A percentile compares a stretch with the other conserved stretches of the same genome.
phyloP scores from a whole-genome alignment of 2,888 invertebrate genomes.

The Cephus pygmeus region DNA sequence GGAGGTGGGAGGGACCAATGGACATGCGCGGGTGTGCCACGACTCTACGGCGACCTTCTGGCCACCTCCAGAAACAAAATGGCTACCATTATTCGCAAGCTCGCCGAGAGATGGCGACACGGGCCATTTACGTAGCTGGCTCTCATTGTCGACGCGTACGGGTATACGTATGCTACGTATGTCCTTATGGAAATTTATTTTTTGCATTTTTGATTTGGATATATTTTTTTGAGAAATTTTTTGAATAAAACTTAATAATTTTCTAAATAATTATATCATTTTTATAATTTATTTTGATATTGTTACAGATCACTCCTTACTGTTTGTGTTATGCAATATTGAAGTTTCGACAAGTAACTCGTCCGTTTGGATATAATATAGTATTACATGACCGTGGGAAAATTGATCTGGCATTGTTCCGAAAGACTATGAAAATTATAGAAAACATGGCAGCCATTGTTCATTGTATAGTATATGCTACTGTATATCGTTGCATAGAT shows the following conservation, averaged over 20 bases:
- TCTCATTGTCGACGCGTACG: background rate
- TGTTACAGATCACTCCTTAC: background rate
- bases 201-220: too few relatives aligned
- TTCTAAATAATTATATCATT: background rate
- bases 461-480: background rate
- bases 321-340: background rate
- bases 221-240: background rate
- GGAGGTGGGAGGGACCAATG: constrained; percentile 65
- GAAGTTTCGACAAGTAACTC: constrained; percentile 22
- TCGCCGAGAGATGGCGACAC: constrained; percentile 65
- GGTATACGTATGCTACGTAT: background rate
- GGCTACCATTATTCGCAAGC: constrained; percentile 66
- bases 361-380: background rate
- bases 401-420: background rate
- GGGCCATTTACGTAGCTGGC: background rate
- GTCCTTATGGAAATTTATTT: background rate
- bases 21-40: constrained; percentile 69
- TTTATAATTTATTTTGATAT: background rate
- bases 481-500: background rate
- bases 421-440: background rate
- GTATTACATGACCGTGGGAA: background rate
- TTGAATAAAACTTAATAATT: background rate
- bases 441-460: background rate
- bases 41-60: constrained; percentile 67
- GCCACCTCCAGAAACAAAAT: constrained; percentile 72